Percentiles rank a stretch among this genome's conserved stretches.
Evolutionary conservation across 2,797 vertebrate genomes (phyloP).

Genomic region (Antennarius maculatus): DNA sequence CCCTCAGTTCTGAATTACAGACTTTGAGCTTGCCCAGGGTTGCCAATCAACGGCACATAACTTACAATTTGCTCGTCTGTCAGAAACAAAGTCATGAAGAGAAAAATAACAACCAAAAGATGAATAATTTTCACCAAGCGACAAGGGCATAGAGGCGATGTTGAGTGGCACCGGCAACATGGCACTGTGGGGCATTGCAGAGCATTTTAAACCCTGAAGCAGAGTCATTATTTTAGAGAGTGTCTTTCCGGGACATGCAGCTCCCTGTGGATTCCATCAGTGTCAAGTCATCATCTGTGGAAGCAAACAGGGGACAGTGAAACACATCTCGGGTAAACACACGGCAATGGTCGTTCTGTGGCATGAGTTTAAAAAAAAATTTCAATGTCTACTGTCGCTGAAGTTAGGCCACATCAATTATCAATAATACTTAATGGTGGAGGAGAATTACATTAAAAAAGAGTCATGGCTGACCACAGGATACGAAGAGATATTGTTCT

Average conservation of each 20-base stretch:
- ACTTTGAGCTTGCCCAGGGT: conserved; percentile 49
- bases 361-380: conserved; percentile 36
- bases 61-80: conserved; percentile 64
- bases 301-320: conserved; percentile 47
- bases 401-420: conserved; percentile 72
- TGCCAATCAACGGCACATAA: conserved; percentile 57
- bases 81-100: conserved; percentile 64
- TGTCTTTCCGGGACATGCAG: conserved; percentile 48
- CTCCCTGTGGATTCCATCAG: conserved; percentile 67
- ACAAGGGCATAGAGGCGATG: conserved; percentile 36
- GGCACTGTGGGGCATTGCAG: conserved; percentile 46
- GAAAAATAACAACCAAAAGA: conserved; percentile 58
- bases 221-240: conserved; percentile 64
- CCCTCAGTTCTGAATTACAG: conserved; percentile 59
- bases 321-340: conserved; percentile 43
- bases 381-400: conserved; percentile 53
- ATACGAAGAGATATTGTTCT: conserved; percentile 80
- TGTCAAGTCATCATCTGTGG: conserved; percentile 70
- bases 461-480: conserved; percentile 70
- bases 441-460: conserved; percentile 73
- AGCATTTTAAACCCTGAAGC: conserved; percentile 59
- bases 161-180: conserved; percentile 47
- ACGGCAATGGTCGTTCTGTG: not conserved
- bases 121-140: conserved; percentile 58
- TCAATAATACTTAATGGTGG: conserved; percentile 71